Evolutionary conservation across 2,888 invertebrate species (phyloP), one percentile per base, ranked within the genome.

Genomic region (Parnassius mnemosyne): DNA sequence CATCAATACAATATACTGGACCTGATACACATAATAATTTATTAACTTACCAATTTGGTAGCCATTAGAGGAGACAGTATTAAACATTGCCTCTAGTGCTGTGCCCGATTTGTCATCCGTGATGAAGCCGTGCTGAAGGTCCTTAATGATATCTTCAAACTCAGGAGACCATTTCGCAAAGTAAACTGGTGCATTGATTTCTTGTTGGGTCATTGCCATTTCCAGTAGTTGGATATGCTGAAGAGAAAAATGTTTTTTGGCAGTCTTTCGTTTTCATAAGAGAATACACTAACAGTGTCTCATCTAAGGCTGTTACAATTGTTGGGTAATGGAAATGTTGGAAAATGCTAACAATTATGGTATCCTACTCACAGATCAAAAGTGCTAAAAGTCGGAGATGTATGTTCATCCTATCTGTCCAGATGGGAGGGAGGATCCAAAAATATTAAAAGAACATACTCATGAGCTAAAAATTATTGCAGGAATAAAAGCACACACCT

Each of bases 31-130:
- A 34, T 34, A 34, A 34, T 7, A 49, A 16, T 49, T 9, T 49
- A 9, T 49, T 1, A 47, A 62, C 78, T 77, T 68, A 92, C 92
- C 91, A 76, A 97, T 94, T 88, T 98, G 98, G 87, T 98, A 98
- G 10, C 98, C 98, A 91, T 98, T 98, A 0, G 97, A 97, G 16
- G 97, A 96, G n/a, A 98, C 94, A 12, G 97, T 95, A 76, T 95
- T 95, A 64, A 97, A 86, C 83, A 98, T 92, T 9, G 97, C 97
- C 78, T 96, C 95, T 11, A 96, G 87, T 0, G 97, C 97, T 0
- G 97, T 96, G 49, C 94, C 94, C 0, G 83, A 94, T 85, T 88
- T 95, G 67, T 95, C 95, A 74, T 95, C 95, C 0, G 93, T 93
- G 56, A 94, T 92, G 68, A 94, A 93, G 71, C 94, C 94, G 69